Conservation (phyloP, 1,140 invertebrate species). For the Ylistrum balloti region DNA sequence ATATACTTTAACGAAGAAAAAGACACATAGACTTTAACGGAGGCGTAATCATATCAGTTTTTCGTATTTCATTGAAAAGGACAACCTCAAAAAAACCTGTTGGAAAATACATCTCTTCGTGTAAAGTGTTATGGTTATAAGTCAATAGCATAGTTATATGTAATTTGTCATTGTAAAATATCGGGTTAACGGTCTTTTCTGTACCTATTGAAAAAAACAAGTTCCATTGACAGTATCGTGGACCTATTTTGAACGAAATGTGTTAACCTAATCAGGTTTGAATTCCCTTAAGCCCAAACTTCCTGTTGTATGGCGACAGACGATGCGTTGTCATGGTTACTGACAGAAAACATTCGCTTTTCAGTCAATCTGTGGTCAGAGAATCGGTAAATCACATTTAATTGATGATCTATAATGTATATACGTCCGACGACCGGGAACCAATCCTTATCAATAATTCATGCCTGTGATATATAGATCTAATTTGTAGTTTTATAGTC, state of each 20-base stretch:
- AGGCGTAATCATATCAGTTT: too few species aligned
- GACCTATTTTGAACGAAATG: not conserved
- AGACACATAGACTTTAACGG: too few species aligned
- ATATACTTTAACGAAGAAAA: too few species aligned
- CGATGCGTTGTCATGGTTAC: not conserved
- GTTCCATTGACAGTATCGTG: not conserved
- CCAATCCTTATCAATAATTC: constrained; percentile 8
- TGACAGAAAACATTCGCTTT: constrained; percentile 26
- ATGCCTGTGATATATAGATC: not conserved
- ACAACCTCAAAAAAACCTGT: too few species aligned
- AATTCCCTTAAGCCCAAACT: not conserved
- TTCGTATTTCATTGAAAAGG: too few species aligned
- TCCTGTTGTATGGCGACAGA: constrained; percentile 16
- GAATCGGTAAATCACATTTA: not conserved
- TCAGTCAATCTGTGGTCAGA: not conserved
- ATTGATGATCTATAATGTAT: constrained; percentile 17
- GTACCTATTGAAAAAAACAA: not conserved
- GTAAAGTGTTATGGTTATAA: too few species aligned
- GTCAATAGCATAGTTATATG: too few species aligned
- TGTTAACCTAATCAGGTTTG: constrained; percentile 34
- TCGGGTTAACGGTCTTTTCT: too few species aligned
- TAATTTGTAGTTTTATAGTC: constrained; percentile 11
- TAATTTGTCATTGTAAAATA: too few species aligned
- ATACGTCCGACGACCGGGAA: not conserved
- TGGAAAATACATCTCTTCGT: too few species aligned